phyloP scores from a whole-genome alignment of 92 coral and sea anemone species.

The Palythoa heliodiscus region DNA sequence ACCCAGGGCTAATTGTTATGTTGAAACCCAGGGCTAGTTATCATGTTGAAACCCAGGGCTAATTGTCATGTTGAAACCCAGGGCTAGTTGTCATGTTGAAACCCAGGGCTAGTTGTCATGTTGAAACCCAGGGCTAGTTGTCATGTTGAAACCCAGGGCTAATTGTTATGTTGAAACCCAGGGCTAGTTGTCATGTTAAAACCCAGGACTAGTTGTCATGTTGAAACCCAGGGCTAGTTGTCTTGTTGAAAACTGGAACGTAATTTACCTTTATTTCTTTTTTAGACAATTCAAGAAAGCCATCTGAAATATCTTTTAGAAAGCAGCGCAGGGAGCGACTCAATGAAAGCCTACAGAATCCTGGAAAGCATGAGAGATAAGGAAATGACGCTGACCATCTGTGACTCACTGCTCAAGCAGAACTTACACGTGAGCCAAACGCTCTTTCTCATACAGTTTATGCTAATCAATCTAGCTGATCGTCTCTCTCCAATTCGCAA shows the following conservation, averaged over 20 bases:
- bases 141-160: not conserved
- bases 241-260: not conserved
- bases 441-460: constrained; percentile 89
- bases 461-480: constrained; percentile 82
- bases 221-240: not conserved
- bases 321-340: constrained; percentile 81
- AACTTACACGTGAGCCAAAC: constrained; percentile 87
- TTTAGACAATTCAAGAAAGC: constrained; percentile 79
- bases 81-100: not conserved
- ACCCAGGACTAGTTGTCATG: no score
- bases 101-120: no score
- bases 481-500: constrained; percentile 80
- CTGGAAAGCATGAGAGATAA: constrained; percentile 85
- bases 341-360: constrained; percentile 88
- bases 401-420: constrained; percentile 83
- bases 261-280: constrained; percentile 11
- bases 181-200: not conserved
- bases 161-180: no score
- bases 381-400: constrained; percentile 73
- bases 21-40: no score
- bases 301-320: constrained; percentile 77
- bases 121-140: not conserved
- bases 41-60: not conserved
- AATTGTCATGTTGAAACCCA: no score
- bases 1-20: no score